Evolutionary conservation across 2,888 invertebrate genomes (phyloP).

Genomic region (Amblyjoppa fuscipennis): DNA sequence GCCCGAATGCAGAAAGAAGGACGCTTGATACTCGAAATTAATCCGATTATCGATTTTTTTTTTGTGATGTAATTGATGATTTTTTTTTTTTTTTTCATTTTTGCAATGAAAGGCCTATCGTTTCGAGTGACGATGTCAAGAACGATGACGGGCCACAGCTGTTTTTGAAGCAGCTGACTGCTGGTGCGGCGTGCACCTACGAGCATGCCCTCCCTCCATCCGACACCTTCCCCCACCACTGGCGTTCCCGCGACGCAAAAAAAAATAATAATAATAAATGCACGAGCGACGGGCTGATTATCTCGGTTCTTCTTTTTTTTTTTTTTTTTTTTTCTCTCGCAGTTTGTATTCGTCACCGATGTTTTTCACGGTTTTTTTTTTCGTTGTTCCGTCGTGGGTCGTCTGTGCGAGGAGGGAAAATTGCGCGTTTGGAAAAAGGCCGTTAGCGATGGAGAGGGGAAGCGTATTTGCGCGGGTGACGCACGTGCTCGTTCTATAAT

Average conservation of each 20-base stretch:
- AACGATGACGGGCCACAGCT: slow-evolving; percentile 81
- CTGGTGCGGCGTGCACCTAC: slow-evolving; percentile 61
- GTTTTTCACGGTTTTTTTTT: slow-evolving; percentile 66
- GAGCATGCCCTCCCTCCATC: slow-evolving; percentile 17
- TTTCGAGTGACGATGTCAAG: slow-evolving; percentile 32
- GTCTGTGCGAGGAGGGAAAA: background rate
- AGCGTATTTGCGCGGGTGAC: slow-evolving; percentile 1
- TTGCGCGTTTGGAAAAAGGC: background rate
- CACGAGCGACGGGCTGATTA: slow-evolving; percentile 10
- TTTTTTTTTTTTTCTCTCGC: background rate
- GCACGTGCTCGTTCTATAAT: background rate
- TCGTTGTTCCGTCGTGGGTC: background rate
- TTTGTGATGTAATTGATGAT: background rate
- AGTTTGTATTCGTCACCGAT: slow-evolving; percentile 19
- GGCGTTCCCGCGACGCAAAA: slow-evolving; percentile 16
- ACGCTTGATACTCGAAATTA: no score
- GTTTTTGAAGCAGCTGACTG: slow-evolving; percentile 84
- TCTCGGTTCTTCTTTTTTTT: background rate
- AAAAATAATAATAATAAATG: slow-evolving; percentile 8
- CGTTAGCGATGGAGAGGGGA: background rate
- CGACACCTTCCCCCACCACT: slow-evolving; percentile 5
- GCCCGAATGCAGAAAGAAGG: no score
- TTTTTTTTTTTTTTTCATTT: background rate
- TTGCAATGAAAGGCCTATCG: background rate
- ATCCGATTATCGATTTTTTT: no score